Evolutionary conservation across 2,888 invertebrate species (phyloP), one percentile per base, ranked within the genome.

Genomic region (Brassicogethes aeneus): DNA sequence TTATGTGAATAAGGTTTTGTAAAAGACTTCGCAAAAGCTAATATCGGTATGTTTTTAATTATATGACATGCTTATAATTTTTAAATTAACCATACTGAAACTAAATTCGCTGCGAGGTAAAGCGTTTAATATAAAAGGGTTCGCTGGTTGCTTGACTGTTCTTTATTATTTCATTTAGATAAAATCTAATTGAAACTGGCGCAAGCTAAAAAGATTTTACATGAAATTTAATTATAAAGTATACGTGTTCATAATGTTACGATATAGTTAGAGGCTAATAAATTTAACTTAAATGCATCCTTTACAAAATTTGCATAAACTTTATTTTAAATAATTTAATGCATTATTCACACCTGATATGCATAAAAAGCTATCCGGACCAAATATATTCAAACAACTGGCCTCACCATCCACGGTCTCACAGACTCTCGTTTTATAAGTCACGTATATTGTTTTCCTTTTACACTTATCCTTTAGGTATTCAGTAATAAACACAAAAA

Each of bases 51-150:
- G 57, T 55, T 57, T 61, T 60, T 62, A 63, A 62, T 60, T 57
- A 54, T 51, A 55, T 58, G 59, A 61, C 56, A 58, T 58, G 59
- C 53, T 54, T 58, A 57, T 57, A 58, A 62, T 60, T 57, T 60
- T 58, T 58, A 57, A 60, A 62, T 61, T 62, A 60, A 60, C 59
- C 60, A 52, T 60, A 48, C 44, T 45, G 46, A 45, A 55, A 55
- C 52, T 51, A 48, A 55, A 52, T 52, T 50, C 43, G 47, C 48
- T 42, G 36, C 36, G 34, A 54, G 51, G 53, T 48, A 48, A 50
- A 47, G 43, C 51, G 48, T 50, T 54, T 54, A 47, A 41, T 32
- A 32, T 32, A 12, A 32, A 32, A 32, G 32, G 23, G 23, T 23
- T 23, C 23, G 23, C 23, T 10, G 23, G 23, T 23, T 23, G 32